Evolutionary conservation across 2,888 invertebrate genomes (phyloP).

Genomic region (Sarcophaga caerulescens): DNA sequence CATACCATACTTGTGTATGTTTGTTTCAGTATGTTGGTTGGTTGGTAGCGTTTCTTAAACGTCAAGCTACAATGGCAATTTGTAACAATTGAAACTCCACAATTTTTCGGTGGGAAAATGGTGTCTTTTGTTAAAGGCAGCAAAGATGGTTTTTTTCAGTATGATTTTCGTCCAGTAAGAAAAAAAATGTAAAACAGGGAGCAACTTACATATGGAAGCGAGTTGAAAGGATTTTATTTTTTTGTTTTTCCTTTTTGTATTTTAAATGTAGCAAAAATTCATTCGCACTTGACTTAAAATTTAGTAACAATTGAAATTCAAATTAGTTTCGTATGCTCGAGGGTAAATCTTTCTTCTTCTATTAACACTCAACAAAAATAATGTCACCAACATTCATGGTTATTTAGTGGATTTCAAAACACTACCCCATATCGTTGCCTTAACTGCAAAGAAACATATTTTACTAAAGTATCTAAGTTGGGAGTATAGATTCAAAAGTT

Average conservation of each 20-base stretch:
- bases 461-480: too few species aligned
- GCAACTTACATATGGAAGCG: conserved; percentile 27
- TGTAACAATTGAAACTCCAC: conserved; percentile 63
- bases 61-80: conserved; percentile 65
- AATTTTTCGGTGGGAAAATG: not conserved
- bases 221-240: conserved; percentile 13
- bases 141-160: conserved; percentile 6
- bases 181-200: not conserved
- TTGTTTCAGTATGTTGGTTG: not conserved
- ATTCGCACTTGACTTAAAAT: conserved; percentile 64
- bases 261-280: conserved; percentile 41
- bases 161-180: conserved; percentile 11
- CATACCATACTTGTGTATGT: not conserved
- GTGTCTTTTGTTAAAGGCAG: not conserved
- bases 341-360: not conserved
- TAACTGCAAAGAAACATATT: too few species aligned
- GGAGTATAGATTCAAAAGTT: too few species aligned
- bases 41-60: conserved; percentile 47
- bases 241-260: conserved; percentile 3
- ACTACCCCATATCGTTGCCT: not conserved
- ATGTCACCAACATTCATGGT: conserved; percentile 26
- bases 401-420: not conserved
- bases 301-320: conserved; percentile 63
- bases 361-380: not conserved
- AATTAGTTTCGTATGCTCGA: conserved; percentile 46